Evolutionary conservation across 1,140 invertebrate genomes (phyloP).

Genomic region (Meloidogyne hapla): DNA sequence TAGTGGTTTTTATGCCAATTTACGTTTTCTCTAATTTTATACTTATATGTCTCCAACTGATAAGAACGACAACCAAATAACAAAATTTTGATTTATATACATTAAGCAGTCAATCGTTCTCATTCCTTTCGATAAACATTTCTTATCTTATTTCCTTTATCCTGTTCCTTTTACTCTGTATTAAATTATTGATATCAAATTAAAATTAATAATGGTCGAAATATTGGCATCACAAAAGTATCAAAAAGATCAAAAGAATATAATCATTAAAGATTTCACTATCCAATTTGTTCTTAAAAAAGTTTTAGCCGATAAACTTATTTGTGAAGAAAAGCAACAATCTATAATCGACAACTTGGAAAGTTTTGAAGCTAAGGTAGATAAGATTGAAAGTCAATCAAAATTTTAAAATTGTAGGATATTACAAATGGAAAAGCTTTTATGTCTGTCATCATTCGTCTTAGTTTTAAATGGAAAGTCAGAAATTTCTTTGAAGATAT

Average conservation of each 20-base stretch:
- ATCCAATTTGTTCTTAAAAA: slow-evolving; percentile 28
- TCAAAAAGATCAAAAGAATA: slow-evolving; percentile 10
- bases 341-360: slow-evolving; percentile 10
- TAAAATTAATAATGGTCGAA: neutral
- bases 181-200: no score
- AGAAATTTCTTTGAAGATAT: neutral
- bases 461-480: slow-evolving; percentile 36
- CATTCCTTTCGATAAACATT: no score
- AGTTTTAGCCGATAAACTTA: neutral
- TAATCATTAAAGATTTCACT: slow-evolving; percentile 17
- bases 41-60: no score
- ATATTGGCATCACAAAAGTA: neutral
- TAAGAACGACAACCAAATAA: no score
- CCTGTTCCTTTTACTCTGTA: no score
- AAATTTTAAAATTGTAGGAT: slow-evolving; percentile 4
- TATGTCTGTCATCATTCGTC: slow-evolving; percentile 33
- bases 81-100: no score
- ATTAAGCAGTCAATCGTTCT: no score
- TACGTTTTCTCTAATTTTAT: no score
- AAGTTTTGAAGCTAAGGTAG: slow-evolving; percentile 20
- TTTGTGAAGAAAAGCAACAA: neutral
- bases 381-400: no score
- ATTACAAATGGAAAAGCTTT: slow-evolving; percentile 35
- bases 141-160: no score
- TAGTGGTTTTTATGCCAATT: no score